A percentile compares a stretch with the other conserved stretches of the same genome.
phyloP scores from a whole-genome alignment of 2,113 vertebrate species.

The Aldabrachelys gigantea region DNA sequence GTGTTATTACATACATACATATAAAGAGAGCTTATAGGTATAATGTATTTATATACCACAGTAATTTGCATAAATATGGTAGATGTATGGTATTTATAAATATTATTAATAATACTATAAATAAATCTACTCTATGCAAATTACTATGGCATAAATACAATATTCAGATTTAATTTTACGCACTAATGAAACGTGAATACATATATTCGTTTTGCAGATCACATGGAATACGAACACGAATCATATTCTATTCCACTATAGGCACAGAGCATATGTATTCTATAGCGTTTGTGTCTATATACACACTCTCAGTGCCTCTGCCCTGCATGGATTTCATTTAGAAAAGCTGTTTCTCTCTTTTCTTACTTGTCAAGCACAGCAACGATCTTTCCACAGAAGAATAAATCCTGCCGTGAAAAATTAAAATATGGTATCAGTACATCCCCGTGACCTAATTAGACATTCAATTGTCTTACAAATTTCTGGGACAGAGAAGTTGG shows the following conservation, averaged over 20 bases:
- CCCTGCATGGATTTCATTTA: not conserved
- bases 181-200: not conserved
- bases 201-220: not conserved
- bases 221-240: too few species aligned
- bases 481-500: not conserved
- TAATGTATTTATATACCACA: not conserved
- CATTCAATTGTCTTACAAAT: not conserved
- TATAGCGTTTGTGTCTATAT: not conserved
- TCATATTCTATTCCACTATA: too few species aligned
- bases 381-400: not conserved
- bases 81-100: not conserved
- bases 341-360: not conserved
- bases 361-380: not conserved
- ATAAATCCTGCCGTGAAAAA: not conserved
- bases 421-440: not conserved
- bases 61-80: conserved; percentile 7
- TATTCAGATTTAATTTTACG: not conserved
- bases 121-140: not conserved
- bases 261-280: too few species aligned
- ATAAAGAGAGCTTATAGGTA: conserved; percentile 1
- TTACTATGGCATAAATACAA: not conserved
- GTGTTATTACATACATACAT: not conserved
- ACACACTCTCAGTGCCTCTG: not conserved
- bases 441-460: not conserved
- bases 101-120: not conserved